phyloP scores from a whole-genome alignment of 2,888 invertebrate species.

The Himalopsyche anomala region DNA sequence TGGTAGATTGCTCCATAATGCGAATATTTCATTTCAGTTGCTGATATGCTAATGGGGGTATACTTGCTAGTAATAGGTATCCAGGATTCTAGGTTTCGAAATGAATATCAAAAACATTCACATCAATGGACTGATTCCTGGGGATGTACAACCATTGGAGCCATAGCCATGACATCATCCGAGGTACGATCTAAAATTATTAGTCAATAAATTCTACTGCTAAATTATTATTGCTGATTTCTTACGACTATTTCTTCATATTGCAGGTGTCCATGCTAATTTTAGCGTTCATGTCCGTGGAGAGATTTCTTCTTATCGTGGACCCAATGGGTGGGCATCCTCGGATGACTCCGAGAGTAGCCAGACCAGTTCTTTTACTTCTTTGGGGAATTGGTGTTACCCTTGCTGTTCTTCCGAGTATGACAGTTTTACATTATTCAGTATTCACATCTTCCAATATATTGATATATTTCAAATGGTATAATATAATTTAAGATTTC shows the following conservation, averaged over 20 bases:
- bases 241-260: slow-evolving; percentile 44
- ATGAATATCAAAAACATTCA: slow-evolving; percentile 78
- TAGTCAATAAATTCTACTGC: background rate
- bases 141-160: slow-evolving; percentile 80
- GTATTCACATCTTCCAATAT: background rate
- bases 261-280: slow-evolving; percentile 80
- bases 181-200: slow-evolving; percentile 72
- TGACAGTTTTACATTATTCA: slow-evolving; percentile 46
- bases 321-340: slow-evolving; percentile 78
- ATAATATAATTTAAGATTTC: too few relatives aligned
- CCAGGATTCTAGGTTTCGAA: slow-evolving; percentile 78
- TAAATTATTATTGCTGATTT: background rate
- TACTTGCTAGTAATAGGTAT: slow-evolving; percentile 80
- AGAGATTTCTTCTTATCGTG: slow-evolving; percentile 81
- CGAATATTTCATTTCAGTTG: slow-evolving; percentile 71
- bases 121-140: slow-evolving; percentile 81
- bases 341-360: slow-evolving; percentile 76
- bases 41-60: slow-evolving; percentile 83
- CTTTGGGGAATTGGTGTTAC: slow-evolving; percentile 80
- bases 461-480: background rate
- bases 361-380: slow-evolving; percentile 74
- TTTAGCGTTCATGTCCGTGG: slow-evolving; percentile 82
- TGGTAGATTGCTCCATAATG: too few relatives aligned
- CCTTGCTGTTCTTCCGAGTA: slow-evolving; percentile 81
- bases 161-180: slow-evolving; percentile 81